A percentile compares a stretch with the other conserved stretches of the same genome.
phyloP scores from a whole-genome alignment of 2,797 vertebrate genomes.

The Rhinoraja longicauda region DNA sequence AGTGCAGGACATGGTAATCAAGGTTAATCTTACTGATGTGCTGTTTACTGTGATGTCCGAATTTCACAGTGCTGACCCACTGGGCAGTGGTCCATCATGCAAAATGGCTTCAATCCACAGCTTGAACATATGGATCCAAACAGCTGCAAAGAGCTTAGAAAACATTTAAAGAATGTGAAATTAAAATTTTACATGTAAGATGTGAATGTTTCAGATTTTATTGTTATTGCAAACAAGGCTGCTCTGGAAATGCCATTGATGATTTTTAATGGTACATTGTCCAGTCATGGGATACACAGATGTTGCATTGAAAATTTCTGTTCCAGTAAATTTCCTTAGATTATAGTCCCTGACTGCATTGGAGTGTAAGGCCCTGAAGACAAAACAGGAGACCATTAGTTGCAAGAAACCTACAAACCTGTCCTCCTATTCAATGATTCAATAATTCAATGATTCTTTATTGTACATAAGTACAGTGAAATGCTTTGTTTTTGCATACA shows the following conservation, averaged over 20 bases:
- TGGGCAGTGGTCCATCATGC: neutral
- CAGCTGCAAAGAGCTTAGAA: constrained; percentile 25
- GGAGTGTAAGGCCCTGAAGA: neutral
- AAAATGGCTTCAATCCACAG: neutral
- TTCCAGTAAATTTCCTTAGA: neutral
- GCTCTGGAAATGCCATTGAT: constrained; percentile 25
- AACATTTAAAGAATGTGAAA: constrained; percentile 34
- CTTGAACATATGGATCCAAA: constrained; percentile 7
- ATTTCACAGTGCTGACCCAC: neutral
- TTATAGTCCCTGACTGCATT: neutral
- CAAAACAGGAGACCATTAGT: neutral
- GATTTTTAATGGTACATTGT: neutral
- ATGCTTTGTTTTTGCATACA: no score
- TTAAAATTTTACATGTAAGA: constrained; percentile 24
- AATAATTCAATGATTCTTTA: no score
- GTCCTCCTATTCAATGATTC: no score
- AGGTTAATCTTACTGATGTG: neutral
- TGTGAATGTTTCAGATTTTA: constrained; percentile 27
- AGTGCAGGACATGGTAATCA: neutral
- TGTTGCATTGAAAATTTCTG: neutral
- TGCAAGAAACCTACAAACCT: no score
- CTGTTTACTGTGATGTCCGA: neutral
- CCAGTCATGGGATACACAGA: constrained; percentile 1
- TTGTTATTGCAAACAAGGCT: constrained; percentile 13
- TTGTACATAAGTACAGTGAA: no score